phyloP scores from a whole-genome alignment of 2,113 vertebrate species.

The Camelus bactrianus region DNA sequence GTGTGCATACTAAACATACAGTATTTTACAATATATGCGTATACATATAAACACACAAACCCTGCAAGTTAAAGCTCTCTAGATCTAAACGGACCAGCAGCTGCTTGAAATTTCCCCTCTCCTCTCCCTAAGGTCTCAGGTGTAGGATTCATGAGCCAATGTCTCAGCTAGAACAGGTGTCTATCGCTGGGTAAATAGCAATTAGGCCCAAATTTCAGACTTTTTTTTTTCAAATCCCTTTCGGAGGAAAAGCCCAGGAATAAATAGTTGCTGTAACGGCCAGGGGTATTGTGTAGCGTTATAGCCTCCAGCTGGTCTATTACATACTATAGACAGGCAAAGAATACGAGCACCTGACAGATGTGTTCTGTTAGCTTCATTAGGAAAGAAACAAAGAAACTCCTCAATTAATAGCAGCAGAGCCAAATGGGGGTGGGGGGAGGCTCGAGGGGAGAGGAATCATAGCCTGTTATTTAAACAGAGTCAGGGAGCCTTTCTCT shows the following conservation, averaged over 20 bases:
- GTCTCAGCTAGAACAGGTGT: slow-evolving; percentile 94
- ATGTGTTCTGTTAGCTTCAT: slow-evolving; percentile 96
- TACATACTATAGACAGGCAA: slow-evolving; percentile 93
- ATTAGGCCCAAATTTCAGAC: slow-evolving; percentile 96
- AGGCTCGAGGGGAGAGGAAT: slow-evolving; percentile 88
- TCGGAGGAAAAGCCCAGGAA: slow-evolving; percentile 93
- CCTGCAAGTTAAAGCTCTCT: slow-evolving; percentile 78
- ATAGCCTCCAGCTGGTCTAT: slow-evolving; percentile 94
- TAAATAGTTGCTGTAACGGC: slow-evolving; percentile 94
- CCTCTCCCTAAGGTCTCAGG: slow-evolving; percentile 94
- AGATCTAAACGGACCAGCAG: slow-evolving; percentile 87
- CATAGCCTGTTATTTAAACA: slow-evolving; percentile 94
- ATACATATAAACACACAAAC: slow-evolving; percentile 80
- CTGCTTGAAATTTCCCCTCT: slow-evolving; percentile 93
- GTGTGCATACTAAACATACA: slow-evolving; percentile 82
- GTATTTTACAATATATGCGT: slow-evolving; percentile 76
- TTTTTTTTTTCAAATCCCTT: slow-evolving; percentile 91
- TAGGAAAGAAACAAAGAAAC: slow-evolving; percentile 96
- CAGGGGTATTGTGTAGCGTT: slow-evolving; percentile 92
- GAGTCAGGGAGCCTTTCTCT: slow-evolving; percentile 93
- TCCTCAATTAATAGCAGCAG: slow-evolving; percentile 93
- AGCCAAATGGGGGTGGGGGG: slow-evolving; percentile 89
- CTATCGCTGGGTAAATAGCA: slow-evolving; percentile 95
- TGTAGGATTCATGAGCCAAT: slow-evolving; percentile 93
- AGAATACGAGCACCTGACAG: slow-evolving; percentile 95